Evolutionary conservation across 2,797 vertebrate species (phyloP).

Genomic region (Acropternis orthonyx): DNA sequence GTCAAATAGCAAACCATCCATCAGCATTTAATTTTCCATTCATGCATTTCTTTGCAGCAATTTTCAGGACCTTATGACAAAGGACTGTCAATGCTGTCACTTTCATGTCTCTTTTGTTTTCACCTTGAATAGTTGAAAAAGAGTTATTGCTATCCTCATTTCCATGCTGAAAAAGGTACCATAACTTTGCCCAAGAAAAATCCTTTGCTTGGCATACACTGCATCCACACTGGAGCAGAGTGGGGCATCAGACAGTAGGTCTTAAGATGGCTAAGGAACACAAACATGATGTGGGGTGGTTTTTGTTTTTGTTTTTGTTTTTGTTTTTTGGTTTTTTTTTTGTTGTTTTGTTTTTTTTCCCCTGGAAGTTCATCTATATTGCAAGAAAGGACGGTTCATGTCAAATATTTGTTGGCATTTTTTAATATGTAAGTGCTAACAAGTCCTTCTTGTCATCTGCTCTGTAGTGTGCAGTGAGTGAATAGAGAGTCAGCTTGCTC

Average conservation of each 20-base stretch:
- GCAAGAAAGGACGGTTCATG: background rate
- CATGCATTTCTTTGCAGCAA: background rate
- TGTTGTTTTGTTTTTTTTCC: background rate
- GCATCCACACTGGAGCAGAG: background rate
- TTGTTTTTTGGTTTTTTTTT: background rate
- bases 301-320: background rate
- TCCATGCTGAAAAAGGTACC: background rate
- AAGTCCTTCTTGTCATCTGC: background rate
- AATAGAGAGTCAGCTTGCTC: background rate
- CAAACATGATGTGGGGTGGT: background rate
- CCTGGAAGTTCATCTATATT: background rate
- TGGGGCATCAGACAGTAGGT: background rate
- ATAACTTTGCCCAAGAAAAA: background rate
- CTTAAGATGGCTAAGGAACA: background rate
- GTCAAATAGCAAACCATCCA: background rate
- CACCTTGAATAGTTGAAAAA: background rate
- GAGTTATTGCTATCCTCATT: background rate
- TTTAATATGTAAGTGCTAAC: background rate
- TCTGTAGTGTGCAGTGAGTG: accelerated
- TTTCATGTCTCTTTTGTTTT: background rate
- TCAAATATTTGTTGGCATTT: background rate
- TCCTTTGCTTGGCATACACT: background rate
- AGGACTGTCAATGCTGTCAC: background rate
- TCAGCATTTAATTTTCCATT: background rate
- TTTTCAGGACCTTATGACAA: background rate